Base-by-base conservation (phyloP, 2,797 vertebrate species). In the Coilia nasus region DNA sequence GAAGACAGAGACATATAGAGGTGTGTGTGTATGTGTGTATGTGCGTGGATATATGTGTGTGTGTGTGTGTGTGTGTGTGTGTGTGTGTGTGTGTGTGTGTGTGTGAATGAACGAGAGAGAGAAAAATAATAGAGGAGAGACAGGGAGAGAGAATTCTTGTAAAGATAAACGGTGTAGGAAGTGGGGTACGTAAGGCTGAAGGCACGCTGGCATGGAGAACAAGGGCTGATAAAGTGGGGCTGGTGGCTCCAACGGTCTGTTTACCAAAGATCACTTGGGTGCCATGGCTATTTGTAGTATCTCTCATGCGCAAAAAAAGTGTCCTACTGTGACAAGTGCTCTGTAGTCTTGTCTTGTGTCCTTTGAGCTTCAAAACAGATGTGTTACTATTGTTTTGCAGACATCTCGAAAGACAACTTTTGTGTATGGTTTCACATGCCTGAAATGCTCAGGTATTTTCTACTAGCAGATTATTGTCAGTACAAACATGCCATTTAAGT, bases 231-330 rank as follows among this genome's bases (percentile, higher is more conserved):
- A n/a, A 44, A 21, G 19, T 21, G 31, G 71, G 7, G 15, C 71
- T 78, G 71, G 71, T 78, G 71, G 71, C 71, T 44, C 71, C 71
- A 78, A 1, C 15, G 19, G 71, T 62, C 71, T 78, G 47, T 82
- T 57, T 64, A 78, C 81, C 54, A 82, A 41, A 50, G 80, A 75
- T 15, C 67, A 62, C n/a, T 64, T 64, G 47, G 62, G 31, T 14
- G 31, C n/a, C 62, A 82, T 23, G 21, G 44, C 71, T 78, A 78
- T 78, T 78, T 78, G 71, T 41, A 78, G 71, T 31, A 78, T 78
- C 35, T 21, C 60, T 25, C 60, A 3, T 23, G 6, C 71, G 6
- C 35, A 14, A 67, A 67, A 28, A 35, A 15, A 44, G 35, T 2
- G 5, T 15, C 35, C 71, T 41, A 21, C 71, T 78, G 71, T 44